These are phyloP conservation scores for Dusona sp. DNA, from an alignment of 2,888 invertebrate species.

Conservation along the genomic window DNA sequence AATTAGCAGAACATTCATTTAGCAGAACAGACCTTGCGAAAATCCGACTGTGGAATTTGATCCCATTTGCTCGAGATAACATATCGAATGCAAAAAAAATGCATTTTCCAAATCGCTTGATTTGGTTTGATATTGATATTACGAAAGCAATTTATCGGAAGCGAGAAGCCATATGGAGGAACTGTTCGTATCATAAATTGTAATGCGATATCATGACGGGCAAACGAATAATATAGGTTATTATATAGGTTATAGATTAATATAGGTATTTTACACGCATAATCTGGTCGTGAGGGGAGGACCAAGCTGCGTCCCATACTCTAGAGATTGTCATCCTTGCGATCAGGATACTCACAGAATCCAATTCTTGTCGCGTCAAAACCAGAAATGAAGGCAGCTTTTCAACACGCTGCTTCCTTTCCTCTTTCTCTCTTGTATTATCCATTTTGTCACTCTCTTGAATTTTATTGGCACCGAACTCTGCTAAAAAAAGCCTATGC, in stretches of 20 bases:
- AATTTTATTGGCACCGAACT: no score
- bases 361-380: conserved; percentile 69
- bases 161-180: background rate
- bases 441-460: background rate
- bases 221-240: conserved; percentile 26
- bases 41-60: no score
- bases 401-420: conserved; percentile 21
- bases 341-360: conserved; percentile 38
- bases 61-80: no score
- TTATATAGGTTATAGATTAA: no score
- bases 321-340: conserved; percentile 20
- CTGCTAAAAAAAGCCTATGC: no score
- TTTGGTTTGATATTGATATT: background rate
- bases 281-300: conserved; percentile 21
- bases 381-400: conserved; percentile 61
- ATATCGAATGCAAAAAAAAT: background rate
- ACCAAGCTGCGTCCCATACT: conserved; percentile 3
- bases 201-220: conserved; percentile 11
- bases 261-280: no score
- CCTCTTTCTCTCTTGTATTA: background rate
- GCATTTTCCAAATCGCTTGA: background rate
- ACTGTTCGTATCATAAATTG: conserved; percentile 40
- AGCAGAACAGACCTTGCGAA: no score
- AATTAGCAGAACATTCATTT: no score
- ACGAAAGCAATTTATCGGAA: background rate